These are phyloP conservation scores for Tamandua tetradactyla DNA, from an alignment of 2,797 vertebrate genomes.

Conservation along the genomic window DNA sequence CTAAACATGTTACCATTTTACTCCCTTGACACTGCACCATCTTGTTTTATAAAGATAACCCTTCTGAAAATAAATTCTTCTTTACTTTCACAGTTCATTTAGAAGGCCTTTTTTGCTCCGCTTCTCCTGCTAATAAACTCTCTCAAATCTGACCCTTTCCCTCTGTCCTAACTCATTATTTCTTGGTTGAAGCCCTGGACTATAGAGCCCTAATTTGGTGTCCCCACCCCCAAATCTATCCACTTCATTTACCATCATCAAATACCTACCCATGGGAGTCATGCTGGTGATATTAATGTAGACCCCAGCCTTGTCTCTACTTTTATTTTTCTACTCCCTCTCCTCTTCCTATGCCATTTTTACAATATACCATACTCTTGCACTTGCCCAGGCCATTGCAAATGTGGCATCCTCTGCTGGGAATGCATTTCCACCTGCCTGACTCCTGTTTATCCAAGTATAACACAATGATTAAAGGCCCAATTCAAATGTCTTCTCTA, in stretches of 20 bases:
- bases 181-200: not conserved
- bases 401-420: not conserved
- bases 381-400: not conserved
- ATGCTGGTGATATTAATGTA: not conserved
- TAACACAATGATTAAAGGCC: not conserved
- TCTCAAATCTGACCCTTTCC: not conserved
- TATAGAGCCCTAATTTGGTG: not conserved
- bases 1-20: not conserved
- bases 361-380: not conserved
- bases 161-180: not conserved
- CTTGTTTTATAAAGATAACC: not conserved
- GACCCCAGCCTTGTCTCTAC: not conserved
- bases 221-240: not conserved
- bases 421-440: not conserved
- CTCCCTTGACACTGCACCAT: not conserved
- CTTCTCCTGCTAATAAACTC: slow-evolving; percentile 2
- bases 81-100: not conserved
- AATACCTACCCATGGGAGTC: not conserved
- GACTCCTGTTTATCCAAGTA: not conserved
- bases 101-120: not conserved
- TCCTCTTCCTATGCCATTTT: not conserved
- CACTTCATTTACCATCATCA: not conserved
- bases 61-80: not conserved
- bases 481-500: not conserved
- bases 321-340: not conserved